phyloP scores from a whole-genome alignment of 23 tunicate genomes.

The Ciona savignyi region DNA sequence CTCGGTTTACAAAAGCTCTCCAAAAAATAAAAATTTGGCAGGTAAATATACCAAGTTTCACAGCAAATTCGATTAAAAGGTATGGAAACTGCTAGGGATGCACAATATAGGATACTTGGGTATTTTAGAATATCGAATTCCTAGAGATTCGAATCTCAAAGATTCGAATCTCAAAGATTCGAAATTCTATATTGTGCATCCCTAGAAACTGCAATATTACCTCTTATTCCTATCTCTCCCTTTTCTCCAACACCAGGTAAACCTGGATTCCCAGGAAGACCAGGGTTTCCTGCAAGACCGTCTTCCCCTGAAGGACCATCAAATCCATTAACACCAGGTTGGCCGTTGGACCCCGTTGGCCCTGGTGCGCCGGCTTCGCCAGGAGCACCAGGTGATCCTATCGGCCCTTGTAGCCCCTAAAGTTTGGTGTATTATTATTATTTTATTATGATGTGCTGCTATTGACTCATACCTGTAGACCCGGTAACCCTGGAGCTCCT shows the following conservation, averaged over 20 bases:
- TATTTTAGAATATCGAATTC: too few relatives aligned
- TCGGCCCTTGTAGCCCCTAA: constrained; percentile 59
- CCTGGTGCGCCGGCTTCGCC: constrained; percentile 62
- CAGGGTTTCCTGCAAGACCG: constrained; percentile 56
- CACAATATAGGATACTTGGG: too few relatives aligned
- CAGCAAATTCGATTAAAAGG: too few relatives aligned
- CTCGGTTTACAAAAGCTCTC: too few relatives aligned
- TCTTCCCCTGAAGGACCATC: constrained; percentile 42
- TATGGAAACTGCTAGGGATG: too few relatives aligned
- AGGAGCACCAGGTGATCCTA: constrained; percentile 64
- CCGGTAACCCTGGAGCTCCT: constrained; percentile 55
- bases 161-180: too few relatives aligned
- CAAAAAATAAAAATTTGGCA: too few relatives aligned
- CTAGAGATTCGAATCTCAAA: too few relatives aligned
- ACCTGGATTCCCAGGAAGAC: constrained; percentile 57
- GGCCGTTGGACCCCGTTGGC: constrained; percentile 6
- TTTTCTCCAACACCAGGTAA: constrained; percentile 26
- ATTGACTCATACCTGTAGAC: constrained; percentile 25
- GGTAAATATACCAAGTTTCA: too few relatives aligned
- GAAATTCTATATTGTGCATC: too few relatives aligned
- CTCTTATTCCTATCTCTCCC: not conserved
- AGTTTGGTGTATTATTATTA: not conserved
- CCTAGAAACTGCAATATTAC: too few relatives aligned
- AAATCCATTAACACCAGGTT: constrained; percentile 26
- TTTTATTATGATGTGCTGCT: too few relatives aligned